Evolutionary conservation across 2,888 invertebrate genomes (phyloP).

Genomic region (Dynastes grantii): DNA sequence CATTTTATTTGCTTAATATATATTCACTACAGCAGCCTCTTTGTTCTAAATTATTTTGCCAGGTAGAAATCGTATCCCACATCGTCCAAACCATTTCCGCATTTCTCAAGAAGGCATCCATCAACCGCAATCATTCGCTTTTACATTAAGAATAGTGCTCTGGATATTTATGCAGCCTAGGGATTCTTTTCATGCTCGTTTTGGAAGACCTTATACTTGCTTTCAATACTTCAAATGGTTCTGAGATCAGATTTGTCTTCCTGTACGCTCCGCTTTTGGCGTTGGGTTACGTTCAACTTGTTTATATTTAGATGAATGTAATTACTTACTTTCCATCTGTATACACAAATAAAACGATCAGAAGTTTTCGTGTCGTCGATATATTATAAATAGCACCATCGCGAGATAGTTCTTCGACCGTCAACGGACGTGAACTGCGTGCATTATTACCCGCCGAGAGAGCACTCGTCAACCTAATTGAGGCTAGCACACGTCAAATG

Average conservation of each 20-base stretch:
- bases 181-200: neutral
- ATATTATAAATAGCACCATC: slow-evolving; percentile 28
- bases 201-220: neutral
- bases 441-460: slow-evolving; percentile 22
- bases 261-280: neutral
- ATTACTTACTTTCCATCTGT: slow-evolving; percentile 7
- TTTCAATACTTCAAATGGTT: neutral
- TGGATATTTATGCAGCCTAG: neutral
- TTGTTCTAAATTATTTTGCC: no score
- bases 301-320: slow-evolving; percentile 31
- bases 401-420: slow-evolving; percentile 24
- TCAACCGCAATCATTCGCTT: no score
- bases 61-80: no score
- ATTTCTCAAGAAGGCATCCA: no score
- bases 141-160: neutral
- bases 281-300: neutral
- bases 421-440: slow-evolving; percentile 23
- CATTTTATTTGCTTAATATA: neutral
- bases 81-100: no score
- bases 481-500: slow-evolving; percentile 18
- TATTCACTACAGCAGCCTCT: no score
- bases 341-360: slow-evolving; percentile 27
- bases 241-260: slow-evolving; percentile 1
- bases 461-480: slow-evolving; percentile 25
- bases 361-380: slow-evolving; percentile 10